phyloP scores from a whole-genome alignment of 2,888 invertebrate species.

The Geophilus truncorum region DNA sequence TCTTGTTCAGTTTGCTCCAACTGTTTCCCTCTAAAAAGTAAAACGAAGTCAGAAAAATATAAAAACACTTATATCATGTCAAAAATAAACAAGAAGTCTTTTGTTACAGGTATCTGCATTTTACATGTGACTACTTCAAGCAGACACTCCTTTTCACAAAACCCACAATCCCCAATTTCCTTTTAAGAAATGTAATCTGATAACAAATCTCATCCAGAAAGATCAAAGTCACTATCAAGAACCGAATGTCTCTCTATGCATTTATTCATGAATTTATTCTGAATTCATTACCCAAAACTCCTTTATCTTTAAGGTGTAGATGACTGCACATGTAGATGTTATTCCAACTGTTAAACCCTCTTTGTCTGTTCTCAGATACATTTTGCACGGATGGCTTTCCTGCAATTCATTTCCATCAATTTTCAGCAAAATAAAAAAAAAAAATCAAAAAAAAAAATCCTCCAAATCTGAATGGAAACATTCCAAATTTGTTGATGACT shows the following conservation, averaged over 20 bases:
- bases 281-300: neutral
- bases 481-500: no score
- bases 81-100: neutral
- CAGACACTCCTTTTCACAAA: neutral
- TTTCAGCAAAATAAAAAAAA: no score
- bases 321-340: no score
- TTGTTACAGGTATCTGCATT: neutral
- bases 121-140: neutral
- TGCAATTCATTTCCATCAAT: no score
- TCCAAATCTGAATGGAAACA: no score
- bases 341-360: no score
- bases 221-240: neutral
- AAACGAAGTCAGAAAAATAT: no score
- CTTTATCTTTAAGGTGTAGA: no score
- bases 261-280: neutral
- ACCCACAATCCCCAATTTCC: neutral
- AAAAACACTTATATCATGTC: neutral
- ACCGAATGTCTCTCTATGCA: neutral
- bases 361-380: no score
- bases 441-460: no score
- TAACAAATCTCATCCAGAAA: neutral
- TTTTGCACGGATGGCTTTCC: no score
- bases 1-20: neutral
- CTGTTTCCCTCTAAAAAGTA: neutral
- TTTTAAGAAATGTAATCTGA: neutral